Percentiles rank a stretch among this genome's conserved stretches.
These are phyloP conservation scores for Manis javanica DNA, from an alignment of 2,797 vertebrate species.

Conservation along the genomic window DNA sequence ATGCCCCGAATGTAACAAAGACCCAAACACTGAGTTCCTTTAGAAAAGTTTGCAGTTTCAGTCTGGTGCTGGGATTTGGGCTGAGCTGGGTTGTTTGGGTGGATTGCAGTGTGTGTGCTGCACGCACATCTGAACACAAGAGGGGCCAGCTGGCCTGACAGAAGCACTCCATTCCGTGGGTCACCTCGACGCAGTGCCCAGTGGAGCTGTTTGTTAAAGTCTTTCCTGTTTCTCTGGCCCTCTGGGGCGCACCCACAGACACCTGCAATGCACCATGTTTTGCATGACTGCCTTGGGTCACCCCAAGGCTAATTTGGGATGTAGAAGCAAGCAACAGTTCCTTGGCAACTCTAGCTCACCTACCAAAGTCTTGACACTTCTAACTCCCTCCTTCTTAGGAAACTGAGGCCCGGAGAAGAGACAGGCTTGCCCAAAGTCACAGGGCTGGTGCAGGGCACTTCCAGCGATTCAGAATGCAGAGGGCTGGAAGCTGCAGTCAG, in stretches of 20 bases:
- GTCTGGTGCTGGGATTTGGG: neutral
- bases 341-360: neutral
- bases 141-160: neutral
- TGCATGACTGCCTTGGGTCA: neutral
- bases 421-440: neutral
- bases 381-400: neutral
- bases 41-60: neutral
- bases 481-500: neutral
- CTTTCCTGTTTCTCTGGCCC: neutral
- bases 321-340: neutral
- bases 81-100: neutral
- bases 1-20: neutral
- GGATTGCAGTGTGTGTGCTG: neutral
- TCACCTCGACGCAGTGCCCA: accelerated
- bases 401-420: neutral
- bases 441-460: neutral
- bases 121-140: too few relatives aligned
- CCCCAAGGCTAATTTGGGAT: neutral
- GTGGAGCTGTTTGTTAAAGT: neutral
- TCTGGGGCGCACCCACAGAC: neutral
- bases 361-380: neutral
- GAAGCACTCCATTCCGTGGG: neutral
- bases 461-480: neutral
- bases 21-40: neutral
- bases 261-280: neutral